Percentiles rank a stretch among this genome's conserved stretches.
phyloP scores from a whole-genome alignment of 2,113 vertebrate genomes.

The Thryonomys swinderianus region DNA sequence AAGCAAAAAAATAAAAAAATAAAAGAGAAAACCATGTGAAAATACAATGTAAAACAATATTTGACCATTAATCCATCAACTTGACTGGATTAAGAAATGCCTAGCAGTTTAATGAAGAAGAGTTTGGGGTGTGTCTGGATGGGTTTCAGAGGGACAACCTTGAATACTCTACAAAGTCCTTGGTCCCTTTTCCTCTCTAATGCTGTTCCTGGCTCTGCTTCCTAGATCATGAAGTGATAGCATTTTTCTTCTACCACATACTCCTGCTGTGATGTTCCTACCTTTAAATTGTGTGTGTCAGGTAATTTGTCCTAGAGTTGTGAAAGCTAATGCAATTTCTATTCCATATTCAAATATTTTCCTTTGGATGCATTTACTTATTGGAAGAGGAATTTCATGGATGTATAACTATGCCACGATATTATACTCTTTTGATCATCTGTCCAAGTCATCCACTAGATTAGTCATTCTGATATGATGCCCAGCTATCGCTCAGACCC shows the following conservation, averaged over 20 bases:
- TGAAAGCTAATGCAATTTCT: neutral
- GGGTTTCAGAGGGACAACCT: neutral
- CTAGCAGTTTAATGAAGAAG: neutral
- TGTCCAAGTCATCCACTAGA: conserved; percentile 11
- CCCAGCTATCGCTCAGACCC: neutral
- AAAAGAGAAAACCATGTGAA: conserved; percentile 43
- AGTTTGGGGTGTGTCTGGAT: neutral
- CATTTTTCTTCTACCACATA: neutral
- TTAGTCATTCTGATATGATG: neutral
- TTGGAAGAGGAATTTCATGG: conserved; percentile 47
- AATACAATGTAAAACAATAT: neutral
- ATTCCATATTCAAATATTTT: conserved; percentile 5
- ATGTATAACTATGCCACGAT: conserved; percentile 4
- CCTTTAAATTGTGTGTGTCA: neutral
- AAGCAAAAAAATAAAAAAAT: too few relatives aligned
- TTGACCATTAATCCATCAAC: neutral
- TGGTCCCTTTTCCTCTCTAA: neutral
- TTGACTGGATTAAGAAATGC: neutral
- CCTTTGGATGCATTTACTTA: conserved; percentile 30
- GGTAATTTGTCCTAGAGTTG: neutral
- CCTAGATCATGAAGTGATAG: neutral
- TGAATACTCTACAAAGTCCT: neutral
- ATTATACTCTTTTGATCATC: neutral
- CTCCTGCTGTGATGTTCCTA: neutral
- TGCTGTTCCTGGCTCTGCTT: neutral